A percentile compares a stretch with the other conserved stretches of the same genome.
Conservation (phyloP, 2,888 invertebrate genomes). For the Philereme vetulata region DNA sequence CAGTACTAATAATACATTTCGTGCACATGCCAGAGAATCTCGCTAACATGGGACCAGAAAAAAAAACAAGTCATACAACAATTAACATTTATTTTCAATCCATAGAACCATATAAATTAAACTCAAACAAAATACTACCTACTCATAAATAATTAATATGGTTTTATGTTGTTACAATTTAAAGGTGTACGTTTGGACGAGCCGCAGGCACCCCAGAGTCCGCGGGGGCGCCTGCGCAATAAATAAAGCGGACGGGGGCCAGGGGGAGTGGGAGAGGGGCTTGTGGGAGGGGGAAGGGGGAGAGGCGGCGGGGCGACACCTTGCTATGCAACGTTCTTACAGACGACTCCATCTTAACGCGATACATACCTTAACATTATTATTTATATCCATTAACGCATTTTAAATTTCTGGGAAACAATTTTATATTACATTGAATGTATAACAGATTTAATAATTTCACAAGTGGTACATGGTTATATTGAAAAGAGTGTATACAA, state of each 20-base stretch:
- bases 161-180: conserved; percentile 70
- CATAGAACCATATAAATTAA: conserved; percentile 81
- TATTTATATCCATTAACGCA: conserved; percentile 50
- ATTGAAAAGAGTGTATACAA: conserved; percentile 57
- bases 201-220: conserved; percentile 8
- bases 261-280: conserved; percentile 28
- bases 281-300: conserved; percentile 42
- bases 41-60: conserved; percentile 34
- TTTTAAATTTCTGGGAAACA: conserved; percentile 60
- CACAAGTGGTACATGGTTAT: conserved; percentile 19
- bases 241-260: conserved; percentile 47
- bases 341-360: conserved; percentile 62
- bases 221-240: conserved; percentile 40
- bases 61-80: conserved; percentile 76
- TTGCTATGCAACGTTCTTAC: conserved; percentile 54
- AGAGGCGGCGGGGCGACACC: conserved; percentile 55
- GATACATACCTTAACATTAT: conserved; percentile 53
- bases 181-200: conserved; percentile 22
- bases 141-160: conserved; percentile 74
- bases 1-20: too few species aligned
- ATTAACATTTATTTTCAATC: conserved; percentile 82
- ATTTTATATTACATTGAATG: conserved; percentile 45
- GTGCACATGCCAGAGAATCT: too few species aligned
- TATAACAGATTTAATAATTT: conserved; percentile 24
- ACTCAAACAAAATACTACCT: conserved; percentile 78